Evolutionary conservation across 2,113 vertebrate genomes (phyloP).

Genomic region (Dipodomys merriami): DNA sequence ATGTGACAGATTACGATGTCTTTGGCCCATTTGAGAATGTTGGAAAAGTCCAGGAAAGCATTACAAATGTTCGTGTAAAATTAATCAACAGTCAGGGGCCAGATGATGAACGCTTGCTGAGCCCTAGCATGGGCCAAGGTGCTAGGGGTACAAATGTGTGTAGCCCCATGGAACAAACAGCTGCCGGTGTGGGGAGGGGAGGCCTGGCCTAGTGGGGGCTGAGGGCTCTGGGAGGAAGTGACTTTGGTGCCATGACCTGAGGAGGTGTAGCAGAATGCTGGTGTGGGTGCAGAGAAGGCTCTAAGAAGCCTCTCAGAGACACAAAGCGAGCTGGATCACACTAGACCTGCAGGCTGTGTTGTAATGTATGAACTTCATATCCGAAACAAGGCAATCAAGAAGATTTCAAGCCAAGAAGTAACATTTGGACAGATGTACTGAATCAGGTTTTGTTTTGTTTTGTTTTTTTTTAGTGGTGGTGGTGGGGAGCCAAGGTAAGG

Average conservation of each 20-base stretch:
- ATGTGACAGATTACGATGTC: conserved; percentile 43
- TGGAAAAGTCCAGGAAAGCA: conserved; percentile 6
- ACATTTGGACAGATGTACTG: not conserved
- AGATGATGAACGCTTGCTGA: not conserved
- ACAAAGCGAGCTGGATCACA: not conserved
- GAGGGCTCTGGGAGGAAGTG: not conserved
- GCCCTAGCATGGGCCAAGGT: not conserved
- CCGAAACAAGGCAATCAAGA: not conserved
- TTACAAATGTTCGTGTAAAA: not conserved
- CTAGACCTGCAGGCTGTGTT: not conserved
- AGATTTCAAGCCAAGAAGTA: not conserved
- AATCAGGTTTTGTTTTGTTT: not conserved
- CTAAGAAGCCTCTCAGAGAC: not conserved
- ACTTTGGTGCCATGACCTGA: not conserved
- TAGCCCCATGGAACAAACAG: not conserved
- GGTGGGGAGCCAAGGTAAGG: not conserved
- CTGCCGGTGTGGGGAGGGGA: not conserved
- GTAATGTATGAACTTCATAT: not conserved
- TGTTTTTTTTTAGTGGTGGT: no score
- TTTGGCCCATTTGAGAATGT: conserved; percentile 14
- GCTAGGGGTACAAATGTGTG: no score
- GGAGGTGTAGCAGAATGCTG: not conserved
- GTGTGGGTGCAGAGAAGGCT: not conserved
- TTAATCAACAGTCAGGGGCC: not conserved
- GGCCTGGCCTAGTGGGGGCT: not conserved